Base-by-base conservation (phyloP, 2,888 invertebrate genomes). In the Eristalis pertinax region DNA sequence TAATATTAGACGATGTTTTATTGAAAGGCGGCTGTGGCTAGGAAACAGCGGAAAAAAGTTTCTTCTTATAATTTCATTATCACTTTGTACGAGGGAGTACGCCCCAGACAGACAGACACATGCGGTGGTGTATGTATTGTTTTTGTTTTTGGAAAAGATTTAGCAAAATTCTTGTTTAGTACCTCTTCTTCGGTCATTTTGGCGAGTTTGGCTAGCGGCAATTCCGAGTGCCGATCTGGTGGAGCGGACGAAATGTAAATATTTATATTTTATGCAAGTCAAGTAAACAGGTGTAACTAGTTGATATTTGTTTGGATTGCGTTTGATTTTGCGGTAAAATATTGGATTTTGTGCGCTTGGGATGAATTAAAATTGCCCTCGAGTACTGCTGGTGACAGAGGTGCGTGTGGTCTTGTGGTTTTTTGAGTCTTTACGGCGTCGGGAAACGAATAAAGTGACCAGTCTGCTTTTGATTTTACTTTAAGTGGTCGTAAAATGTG, bases 1-100 rank as follows among this genome's bases (percentile, higher is more conserved):
- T 82, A 85, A 85, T 82, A 82, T 69, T 85, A 85, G 85, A 63
- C 22, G 50, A 15, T 50, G 60, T 64, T 64, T 76, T 72, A 58
- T 32, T 11, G 19, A 38, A 38, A 58, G 13, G 38, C 43, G 35
- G 56, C 41, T 22, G 60, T 11, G 58, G 32, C 43, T 64, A 24
- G 22, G 32, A 32, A 32, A 8, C 10, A 32, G 10, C 32, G 60
- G 62, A 67, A n/a, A 72, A 38, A 22, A 56, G 41, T 32, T 64
- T 29, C 26, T 60, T 60, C 13, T 13, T 60, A 15, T 26, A 19
- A 22, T 62, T 65, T 70, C 41, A 58, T 56, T 60, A 41, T 69
- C 67, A 67, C 19, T 11, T 24, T 10, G 11, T 4, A 24, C 43
- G 43, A 15, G 8, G n/a, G 22, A 56, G 56, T 56, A n/a, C 22